Base-by-base conservation (phyloP, 1,140 invertebrate species). In the Drosophila setifemur region DNA sequence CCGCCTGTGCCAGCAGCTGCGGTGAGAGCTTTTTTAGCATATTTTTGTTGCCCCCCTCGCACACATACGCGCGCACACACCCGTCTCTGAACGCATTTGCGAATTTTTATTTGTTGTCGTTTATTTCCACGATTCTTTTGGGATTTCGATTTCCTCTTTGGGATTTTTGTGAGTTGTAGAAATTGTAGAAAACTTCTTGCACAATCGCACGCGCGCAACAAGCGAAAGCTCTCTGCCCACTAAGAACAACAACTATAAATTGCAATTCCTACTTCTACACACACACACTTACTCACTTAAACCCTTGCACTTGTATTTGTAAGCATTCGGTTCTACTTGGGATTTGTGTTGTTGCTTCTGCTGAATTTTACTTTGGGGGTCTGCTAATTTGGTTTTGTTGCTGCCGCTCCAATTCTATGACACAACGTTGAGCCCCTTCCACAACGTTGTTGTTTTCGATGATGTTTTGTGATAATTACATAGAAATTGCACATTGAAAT, bases 321-420 rank as follows among this genome's bases (percentile, higher is more conserved):
- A 70, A 26, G 29, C 64, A 12, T 23, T 63, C 40, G 43, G 25
- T 67, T 50, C 44, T 43, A 26, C 42, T 37, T 21, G 49, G 49
- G 23, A 63, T 25, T 64, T 40, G 35, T 49, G 31, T 69, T 79
- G 70, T 55, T 78, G 75, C 44, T 55, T 45, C 37, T 71, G 39
- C 40, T 5, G 8, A 47, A 8, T 45, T 47, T 50, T 58, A 29
- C 31, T 29, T 45, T 63, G 45, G 47, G 52, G 63, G 53, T 5
- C 31, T 64, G 47, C 57, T 72, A 68, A 76, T 82, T 81, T 79
- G 7, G 67, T 18, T 43, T 60, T 45, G 54, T 39, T 58, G 43
- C 45, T 73, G 68, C 68, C 61, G 77, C 78, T 85, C 81, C 81
- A 83, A 79, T 83, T 85, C 70, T 83, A 85, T 83, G 79, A 83